phyloP scores from a whole-genome alignment of 2,888 invertebrate genomes.

The Homarus gammarus region DNA sequence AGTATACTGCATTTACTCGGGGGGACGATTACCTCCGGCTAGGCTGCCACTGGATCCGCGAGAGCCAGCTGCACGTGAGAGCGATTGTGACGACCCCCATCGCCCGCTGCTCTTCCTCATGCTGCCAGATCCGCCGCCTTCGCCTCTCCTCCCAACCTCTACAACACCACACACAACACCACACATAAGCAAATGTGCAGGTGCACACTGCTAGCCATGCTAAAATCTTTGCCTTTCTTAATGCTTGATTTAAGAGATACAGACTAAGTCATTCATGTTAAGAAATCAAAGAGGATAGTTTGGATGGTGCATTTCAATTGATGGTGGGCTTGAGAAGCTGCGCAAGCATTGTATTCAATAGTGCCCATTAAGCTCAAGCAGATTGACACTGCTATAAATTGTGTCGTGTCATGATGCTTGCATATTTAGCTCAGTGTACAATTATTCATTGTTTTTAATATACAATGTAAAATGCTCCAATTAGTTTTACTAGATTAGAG shows the following conservation, averaged over 20 bases:
- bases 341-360: constrained; percentile 62
- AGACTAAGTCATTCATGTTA: constrained; percentile 26
- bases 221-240: constrained; percentile 34
- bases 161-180: constrained; percentile 70
- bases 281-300: constrained; percentile 1
- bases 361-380: constrained; percentile 48
- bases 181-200: constrained; percentile 58
- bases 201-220: constrained; percentile 67
- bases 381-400: constrained; percentile 16
- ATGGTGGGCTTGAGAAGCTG: constrained; percentile 45
- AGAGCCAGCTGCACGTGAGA: constrained; percentile 72
- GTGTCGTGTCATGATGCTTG: constrained; percentile 16
- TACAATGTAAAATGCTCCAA: constrained; percentile 32
- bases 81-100: constrained; percentile 75
- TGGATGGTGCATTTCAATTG: constrained; percentile 41
- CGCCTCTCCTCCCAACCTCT: constrained; percentile 64
- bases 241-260: constrained; percentile 12
- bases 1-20: not conserved
- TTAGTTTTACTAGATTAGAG: constrained; percentile 23
- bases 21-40: constrained; percentile 64
- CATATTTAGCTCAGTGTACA: not conserved
- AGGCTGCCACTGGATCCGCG: constrained; percentile 73
- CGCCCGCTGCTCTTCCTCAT: constrained; percentile 75
- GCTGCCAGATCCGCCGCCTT: constrained; percentile 45
- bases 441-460: not conserved